Base-by-base conservation (phyloP, 2,113 vertebrate genomes). In the Myanophis thanlyinensis region DNA sequence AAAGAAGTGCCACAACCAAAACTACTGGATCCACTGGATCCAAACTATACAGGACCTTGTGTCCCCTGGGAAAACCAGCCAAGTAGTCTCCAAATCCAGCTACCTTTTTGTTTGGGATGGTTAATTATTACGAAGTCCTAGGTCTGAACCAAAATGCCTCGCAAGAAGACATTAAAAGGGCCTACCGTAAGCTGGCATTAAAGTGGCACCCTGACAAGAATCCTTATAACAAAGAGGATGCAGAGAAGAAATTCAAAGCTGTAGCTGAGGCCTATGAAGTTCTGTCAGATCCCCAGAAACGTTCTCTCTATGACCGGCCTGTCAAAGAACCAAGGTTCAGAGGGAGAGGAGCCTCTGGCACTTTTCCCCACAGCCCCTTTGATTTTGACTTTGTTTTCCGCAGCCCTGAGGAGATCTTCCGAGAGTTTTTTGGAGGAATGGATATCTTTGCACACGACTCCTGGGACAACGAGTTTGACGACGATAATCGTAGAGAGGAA, bases 121-220 rank as follows among this genome's bases (percentile, higher is more conserved):
- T 93, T n/a, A 96, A 97, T 92, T 99, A 97, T 94, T 99, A 99
- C 84, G 96, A 98, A 30, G 97, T 98, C 30, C 93, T 99, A 93
- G 98, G 98, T 8, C 97, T 99, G 1, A 94, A 92, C 49, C 96
- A 97, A 52, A 95, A 44, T 10, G 97, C 98, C 20, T 97, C 98
- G 0, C 62, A 94, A 0, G 98, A 98, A 1, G 98, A 98, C 67
- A 97, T 99, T n/a, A 99, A 98, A 93, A 99, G 99, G 95, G 98
- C 98, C 1, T 99, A 98, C 96, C 97, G 97, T 87, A 99, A 98
- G 93, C 97, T 99, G 22, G 98, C 98, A 0, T 87, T 98, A 88
- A 98, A 99, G 95, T 99, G 98, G 95, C 99, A 99, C 94, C 99
- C 98, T 0, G 98, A 99, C 96, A 99, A 99, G 97, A 99, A 99